Evolutionary conservation across 2,797 vertebrate genomes (phyloP).

Genomic region (Sebastes miniatus): DNA sequence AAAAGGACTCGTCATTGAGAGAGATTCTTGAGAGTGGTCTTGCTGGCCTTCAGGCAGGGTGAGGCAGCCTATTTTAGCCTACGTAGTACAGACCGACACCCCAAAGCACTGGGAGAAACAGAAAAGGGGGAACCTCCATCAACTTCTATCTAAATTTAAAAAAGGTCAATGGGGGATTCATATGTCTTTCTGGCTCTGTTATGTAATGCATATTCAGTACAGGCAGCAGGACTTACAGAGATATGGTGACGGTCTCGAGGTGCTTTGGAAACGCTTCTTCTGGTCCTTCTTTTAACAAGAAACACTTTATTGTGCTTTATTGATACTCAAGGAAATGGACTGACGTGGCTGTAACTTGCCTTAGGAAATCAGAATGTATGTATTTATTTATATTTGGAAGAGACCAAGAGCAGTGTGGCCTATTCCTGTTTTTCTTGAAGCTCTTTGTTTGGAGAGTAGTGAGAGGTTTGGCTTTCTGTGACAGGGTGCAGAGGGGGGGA

Average conservation of each 20-base stretch:
- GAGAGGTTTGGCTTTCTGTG: conserved; percentile 52
- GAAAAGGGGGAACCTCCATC: background rate
- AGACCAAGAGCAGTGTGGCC: conserved; percentile 14
- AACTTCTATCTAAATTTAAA: background rate
- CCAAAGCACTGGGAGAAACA: background rate
- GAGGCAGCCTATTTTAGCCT: background rate
- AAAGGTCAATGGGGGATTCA: background rate
- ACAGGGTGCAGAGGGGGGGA: conserved; percentile 55
- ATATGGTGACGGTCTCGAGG: background rate
- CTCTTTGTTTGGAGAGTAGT: conserved; percentile 62
- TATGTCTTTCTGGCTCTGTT: background rate
- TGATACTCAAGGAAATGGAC: background rate
- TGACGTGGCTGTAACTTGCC: background rate
- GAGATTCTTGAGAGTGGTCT: background rate
- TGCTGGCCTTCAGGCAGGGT: background rate
- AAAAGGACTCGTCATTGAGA: background rate
- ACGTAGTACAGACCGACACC: background rate
- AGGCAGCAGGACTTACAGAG: background rate
- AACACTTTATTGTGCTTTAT: background rate
- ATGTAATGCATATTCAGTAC: background rate
- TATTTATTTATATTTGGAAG: background rate
- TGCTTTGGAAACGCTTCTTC: background rate
- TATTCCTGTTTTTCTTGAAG: conserved; percentile 55
- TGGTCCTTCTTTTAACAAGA: background rate
- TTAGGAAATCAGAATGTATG: background rate